Conservation (phyloP, 2,113 vertebrate genomes). For the Rynchops niger region DNA sequence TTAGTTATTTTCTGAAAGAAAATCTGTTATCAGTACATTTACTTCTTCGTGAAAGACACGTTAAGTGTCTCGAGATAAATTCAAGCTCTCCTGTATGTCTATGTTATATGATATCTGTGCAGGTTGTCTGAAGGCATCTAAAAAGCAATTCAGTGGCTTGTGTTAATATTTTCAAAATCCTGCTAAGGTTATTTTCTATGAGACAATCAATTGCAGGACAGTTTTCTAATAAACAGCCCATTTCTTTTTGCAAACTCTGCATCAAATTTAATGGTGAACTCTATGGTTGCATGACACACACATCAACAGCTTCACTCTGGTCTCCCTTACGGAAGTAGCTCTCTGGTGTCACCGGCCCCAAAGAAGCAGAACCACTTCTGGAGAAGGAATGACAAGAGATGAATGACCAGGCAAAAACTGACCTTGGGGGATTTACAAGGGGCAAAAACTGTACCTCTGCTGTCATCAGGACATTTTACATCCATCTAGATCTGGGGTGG, state of each 20-base stretch:
- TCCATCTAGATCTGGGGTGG: not conserved
- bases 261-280: not conserved
- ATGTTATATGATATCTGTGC: not conserved
- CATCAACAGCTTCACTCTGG: not conserved
- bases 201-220: not conserved
- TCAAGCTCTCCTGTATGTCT: not conserved
- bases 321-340: not conserved
- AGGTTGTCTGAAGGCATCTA: not conserved
- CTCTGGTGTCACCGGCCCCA: not conserved
- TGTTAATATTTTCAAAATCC: not conserved
- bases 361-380: not conserved
- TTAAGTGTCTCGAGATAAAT: not conserved
- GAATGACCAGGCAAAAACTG: not conserved
- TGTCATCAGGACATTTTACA: not conserved
- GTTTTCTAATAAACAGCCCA: not conserved
- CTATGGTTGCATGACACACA: not conserved
- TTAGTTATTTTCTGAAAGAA: slow-evolving; percentile 11
- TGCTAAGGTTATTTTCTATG: not conserved
- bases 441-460: not conserved
- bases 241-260: not conserved
- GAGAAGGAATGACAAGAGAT: not conserved
- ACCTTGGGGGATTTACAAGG: not conserved
- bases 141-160: not conserved
- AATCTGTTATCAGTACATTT: not conserved
- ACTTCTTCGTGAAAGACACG: not conserved